A percentile compares a stretch with the other conserved stretches of the same genome.
phyloP scores from a whole-genome alignment of 2,888 invertebrate species.

The Erebia epiphron region DNA sequence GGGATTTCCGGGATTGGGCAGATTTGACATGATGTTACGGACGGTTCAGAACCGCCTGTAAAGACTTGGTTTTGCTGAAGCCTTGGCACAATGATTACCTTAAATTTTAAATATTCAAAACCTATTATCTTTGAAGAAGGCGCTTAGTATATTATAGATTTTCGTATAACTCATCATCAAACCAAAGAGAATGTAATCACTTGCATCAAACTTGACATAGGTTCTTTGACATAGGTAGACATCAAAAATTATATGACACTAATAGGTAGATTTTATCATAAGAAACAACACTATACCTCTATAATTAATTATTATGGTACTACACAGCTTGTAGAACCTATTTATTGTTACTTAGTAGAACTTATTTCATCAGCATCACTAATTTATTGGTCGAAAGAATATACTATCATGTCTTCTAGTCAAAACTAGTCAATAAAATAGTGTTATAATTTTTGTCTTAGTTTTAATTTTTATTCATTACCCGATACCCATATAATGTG shows the following conservation, averaged over 20 bases:
- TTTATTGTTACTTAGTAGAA: too few relatives aligned
- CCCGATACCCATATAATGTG: background rate
- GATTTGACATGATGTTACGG: constrained; percentile 72
- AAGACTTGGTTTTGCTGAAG: constrained; percentile 79
- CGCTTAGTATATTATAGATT: background rate
- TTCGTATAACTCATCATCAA: background rate
- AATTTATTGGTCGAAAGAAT: background rate
- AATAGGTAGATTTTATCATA: too few relatives aligned
- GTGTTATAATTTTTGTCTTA: background rate
- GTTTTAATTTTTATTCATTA: background rate
- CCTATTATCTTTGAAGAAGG: background rate
- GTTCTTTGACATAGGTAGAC: too few relatives aligned
- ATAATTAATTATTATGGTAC: too few relatives aligned
- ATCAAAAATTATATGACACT: too few relatives aligned
- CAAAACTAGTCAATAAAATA: constrained; percentile 6
- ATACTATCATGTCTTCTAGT: constrained; percentile 9
- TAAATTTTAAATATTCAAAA: background rate
- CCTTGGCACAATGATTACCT: background rate
- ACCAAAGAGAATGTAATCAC: too few relatives aligned
- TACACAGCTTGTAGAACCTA: too few relatives aligned
- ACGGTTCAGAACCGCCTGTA: constrained; percentile 63
- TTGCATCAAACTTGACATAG: too few relatives aligned
- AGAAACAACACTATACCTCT: too few relatives aligned
- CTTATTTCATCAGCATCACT: too few relatives aligned
- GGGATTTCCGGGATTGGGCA: constrained; percentile 57